These are phyloP conservation scores for Dicrurus megarhynchus DNA, from an alignment of 2,113 vertebrate genomes.

Conservation along the genomic window DNA sequence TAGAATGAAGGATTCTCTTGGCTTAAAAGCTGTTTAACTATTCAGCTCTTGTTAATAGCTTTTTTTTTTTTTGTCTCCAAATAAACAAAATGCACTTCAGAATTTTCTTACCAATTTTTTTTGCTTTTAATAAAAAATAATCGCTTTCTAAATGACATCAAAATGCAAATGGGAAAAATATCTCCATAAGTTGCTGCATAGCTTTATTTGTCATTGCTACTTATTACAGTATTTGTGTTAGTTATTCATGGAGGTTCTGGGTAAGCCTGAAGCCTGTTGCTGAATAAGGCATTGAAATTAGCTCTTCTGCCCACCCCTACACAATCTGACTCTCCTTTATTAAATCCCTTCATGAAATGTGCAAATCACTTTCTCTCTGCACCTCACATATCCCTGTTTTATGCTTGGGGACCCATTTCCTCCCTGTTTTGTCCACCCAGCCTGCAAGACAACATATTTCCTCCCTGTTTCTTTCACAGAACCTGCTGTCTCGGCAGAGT, in stretches of 20 bases:
- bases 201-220: conserved; percentile 10
- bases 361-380: background rate
- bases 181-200: background rate
- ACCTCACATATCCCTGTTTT: background rate
- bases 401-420: background rate
- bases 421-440: background rate
- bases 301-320: background rate
- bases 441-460: background rate
- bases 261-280: background rate
- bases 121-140: background rate
- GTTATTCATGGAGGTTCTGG: background rate
- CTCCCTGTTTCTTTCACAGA: background rate
- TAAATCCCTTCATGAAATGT: background rate
- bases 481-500: background rate
- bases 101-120: background rate
- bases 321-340: background rate
- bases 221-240: background rate
- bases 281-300: background rate
- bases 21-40: background rate
- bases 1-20: background rate
- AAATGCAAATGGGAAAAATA: conserved; percentile 15
- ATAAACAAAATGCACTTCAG: background rate
- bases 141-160: background rate
- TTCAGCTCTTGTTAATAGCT: background rate
- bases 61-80: background rate